phyloP scores from a whole-genome alignment of 2,113 vertebrate species.

The Carlito syrichta region DNA sequence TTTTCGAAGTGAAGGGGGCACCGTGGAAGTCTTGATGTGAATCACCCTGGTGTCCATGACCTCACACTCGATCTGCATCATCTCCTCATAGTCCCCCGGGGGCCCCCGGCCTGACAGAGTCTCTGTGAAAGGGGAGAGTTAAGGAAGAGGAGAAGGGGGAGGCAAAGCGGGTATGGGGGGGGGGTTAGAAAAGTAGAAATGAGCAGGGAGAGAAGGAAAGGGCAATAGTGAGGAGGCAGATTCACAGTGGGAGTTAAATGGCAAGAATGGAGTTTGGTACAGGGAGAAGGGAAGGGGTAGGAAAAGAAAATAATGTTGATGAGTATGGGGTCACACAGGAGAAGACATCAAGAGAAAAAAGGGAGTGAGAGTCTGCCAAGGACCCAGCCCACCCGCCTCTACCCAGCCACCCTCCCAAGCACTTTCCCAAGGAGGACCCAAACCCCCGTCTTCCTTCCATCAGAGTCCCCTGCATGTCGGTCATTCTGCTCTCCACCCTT shows the following conservation, averaged over 20 bases:
- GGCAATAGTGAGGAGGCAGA: neutral
- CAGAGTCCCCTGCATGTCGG: too few relatives aligned
- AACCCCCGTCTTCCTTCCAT: neutral
- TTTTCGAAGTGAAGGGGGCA: constrained; percentile 88
- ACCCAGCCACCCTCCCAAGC: neutral
- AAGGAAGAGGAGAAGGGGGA: neutral
- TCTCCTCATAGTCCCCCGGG: constrained; percentile 91
- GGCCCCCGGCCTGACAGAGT: constrained; percentile 85
- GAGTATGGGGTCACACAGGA: neutral
- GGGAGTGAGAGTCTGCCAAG: neutral
- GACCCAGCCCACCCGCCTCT: neutral
- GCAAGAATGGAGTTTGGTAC: neutral
- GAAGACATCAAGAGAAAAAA: neutral
- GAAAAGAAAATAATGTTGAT: neutral
- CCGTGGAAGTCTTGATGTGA: constrained; percentile 93
- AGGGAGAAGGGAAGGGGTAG: neutral
- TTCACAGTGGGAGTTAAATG: too few relatives aligned
- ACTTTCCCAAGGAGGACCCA: neutral
- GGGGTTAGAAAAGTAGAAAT: neutral
- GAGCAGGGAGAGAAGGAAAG: too few relatives aligned
- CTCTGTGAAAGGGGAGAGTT: constrained; percentile 79
- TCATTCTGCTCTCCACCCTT: neutral
- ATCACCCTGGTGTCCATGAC: constrained; percentile 95
- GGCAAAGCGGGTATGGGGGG: neutral
- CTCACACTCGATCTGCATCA: constrained; percentile 97